A percentile compares a stretch with the other conserved stretches of the same genome.
Evolutionary conservation across 1,140 invertebrate genomes (phyloP).

Genomic region (Halyomorpha halys): DNA sequence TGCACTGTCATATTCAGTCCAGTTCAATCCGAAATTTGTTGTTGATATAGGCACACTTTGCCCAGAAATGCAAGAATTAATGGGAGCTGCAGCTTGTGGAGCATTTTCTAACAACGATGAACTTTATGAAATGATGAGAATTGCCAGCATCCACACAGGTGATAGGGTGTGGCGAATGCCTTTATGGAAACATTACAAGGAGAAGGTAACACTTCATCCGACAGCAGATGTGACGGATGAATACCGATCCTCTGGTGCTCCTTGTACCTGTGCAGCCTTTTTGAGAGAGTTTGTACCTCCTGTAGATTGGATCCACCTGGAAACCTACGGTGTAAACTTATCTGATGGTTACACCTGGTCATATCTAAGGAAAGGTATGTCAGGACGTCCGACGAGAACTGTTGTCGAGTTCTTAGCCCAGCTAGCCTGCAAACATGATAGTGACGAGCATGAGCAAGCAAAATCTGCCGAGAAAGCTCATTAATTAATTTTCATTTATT

Average conservation of each 20-base stretch:
- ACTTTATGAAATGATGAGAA: constrained; percentile 41
- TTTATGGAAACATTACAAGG: constrained; percentile 47
- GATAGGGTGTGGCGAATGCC: constrained; percentile 57
- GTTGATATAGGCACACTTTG: constrained; percentile 55
- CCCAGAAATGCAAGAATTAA: constrained; percentile 43
- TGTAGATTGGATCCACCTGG: constrained; percentile 47
- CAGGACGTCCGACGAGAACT: too few species aligned
- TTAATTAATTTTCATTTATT: too few species aligned
- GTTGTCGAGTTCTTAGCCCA: too few species aligned
- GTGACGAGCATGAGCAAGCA: too few species aligned
- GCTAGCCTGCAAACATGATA: too few species aligned
- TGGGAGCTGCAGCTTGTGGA: constrained; percentile 45
- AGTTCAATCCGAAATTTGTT: constrained; percentile 48
- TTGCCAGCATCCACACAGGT: constrained; percentile 45
- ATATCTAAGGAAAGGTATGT: constrained; percentile 43
- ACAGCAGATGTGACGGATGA: constrained; percentile 17
- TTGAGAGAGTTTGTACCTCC: constrained; percentile 46
- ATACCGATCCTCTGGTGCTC: constrained; percentile 35
- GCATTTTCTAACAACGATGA: constrained; percentile 46
- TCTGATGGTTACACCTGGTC: constrained; percentile 51
- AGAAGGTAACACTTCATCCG: constrained; percentile 39
- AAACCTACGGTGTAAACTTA: constrained; percentile 45
- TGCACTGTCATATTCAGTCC: constrained; percentile 49
- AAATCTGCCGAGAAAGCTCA: too few species aligned
- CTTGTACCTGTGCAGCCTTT: constrained; percentile 48